Evolutionary conservation across 1,140 invertebrate genomes (phyloP).

Genomic region (Zaprionus kolodkinae): DNA sequence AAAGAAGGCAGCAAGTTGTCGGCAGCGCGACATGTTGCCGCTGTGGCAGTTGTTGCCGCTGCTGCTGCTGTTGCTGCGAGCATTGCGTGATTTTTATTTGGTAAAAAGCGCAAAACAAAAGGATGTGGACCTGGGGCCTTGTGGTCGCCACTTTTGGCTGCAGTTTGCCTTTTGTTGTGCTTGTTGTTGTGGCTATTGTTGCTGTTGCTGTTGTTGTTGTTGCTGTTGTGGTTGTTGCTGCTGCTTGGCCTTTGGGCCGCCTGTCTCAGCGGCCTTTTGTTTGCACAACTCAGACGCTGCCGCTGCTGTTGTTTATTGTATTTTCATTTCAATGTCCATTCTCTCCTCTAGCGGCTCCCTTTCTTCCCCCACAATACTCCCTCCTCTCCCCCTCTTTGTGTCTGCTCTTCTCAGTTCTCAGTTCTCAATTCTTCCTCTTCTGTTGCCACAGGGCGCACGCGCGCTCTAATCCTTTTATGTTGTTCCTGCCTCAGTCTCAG

Average conservation of each 20-base stretch:
- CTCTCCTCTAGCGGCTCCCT: constrained; percentile 1
- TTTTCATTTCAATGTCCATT: constrained; percentile 77
- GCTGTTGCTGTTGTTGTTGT: constrained; percentile 31
- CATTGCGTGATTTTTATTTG: constrained; percentile 77
- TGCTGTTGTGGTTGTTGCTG: constrained; percentile 29
- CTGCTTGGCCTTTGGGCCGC: constrained; percentile 55
- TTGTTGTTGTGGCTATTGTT: constrained; percentile 5
- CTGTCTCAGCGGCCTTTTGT: constrained; percentile 65
- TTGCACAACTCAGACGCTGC: constrained; percentile 42
- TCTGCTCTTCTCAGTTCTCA: background rate
- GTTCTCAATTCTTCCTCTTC: background rate
- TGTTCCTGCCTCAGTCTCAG: constrained; percentile 2
- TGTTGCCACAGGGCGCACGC: constrained; percentile 1
- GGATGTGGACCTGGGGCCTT: constrained; percentile 59
- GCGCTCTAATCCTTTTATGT: constrained; percentile 21
- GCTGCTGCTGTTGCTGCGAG: constrained; percentile 48
- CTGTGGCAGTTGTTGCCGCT: constrained; percentile 23
- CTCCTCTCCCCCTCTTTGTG: background rate
- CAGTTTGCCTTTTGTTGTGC: background rate
- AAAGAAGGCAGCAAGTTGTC: constrained; percentile 13
- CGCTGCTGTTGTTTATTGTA: constrained; percentile 64
- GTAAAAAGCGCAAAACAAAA: constrained; percentile 64
- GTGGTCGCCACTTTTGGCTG: constrained; percentile 45
- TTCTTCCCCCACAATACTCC: no score
- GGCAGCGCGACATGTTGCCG: constrained; percentile 62